These are phyloP conservation scores for Tetraneura akinire DNA, from an alignment of 1,140 invertebrate genomes.

Conservation along the genomic window DNA sequence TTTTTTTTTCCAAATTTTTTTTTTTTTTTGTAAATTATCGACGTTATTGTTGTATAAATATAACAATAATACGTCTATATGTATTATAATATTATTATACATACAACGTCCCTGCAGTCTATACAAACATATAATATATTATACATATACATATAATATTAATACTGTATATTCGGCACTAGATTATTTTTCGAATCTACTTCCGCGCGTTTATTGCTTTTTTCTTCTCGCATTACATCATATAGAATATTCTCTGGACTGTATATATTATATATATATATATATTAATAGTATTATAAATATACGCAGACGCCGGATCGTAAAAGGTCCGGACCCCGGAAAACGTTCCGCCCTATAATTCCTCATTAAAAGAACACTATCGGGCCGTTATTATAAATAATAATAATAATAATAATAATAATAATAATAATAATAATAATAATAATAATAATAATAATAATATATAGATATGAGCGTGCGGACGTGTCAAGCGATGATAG, in stretches of 20 bases:
- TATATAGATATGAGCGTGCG: too few relatives aligned
- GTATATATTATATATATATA: too few relatives aligned
- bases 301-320: background rate
- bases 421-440: conserved; percentile 19
- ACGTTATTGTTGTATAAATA: too few relatives aligned
- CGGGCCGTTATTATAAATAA: conserved; percentile 17
- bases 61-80: too few relatives aligned
- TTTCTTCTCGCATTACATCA: background rate
- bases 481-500: too few relatives aligned
- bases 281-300: too few relatives aligned
- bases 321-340: conserved; percentile 41
- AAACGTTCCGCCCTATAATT: conserved; percentile 50
- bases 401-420: conserved; percentile 1
- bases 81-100: conserved; percentile 9
- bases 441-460: conserved; percentile 22
- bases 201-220: conserved; percentile 50
- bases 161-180: too few relatives aligned
- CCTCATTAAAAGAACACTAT: conserved; percentile 42
- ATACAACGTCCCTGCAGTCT: background rate
- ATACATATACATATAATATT: background rate
- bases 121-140: background rate
- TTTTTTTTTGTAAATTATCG: too few relatives aligned
- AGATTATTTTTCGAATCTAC: conserved; percentile 42
- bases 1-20: too few relatives aligned
- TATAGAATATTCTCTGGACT: too few relatives aligned